Base-by-base conservation (phyloP, 2,888 invertebrate species). In the Troides oblongomaculatus region DNA sequence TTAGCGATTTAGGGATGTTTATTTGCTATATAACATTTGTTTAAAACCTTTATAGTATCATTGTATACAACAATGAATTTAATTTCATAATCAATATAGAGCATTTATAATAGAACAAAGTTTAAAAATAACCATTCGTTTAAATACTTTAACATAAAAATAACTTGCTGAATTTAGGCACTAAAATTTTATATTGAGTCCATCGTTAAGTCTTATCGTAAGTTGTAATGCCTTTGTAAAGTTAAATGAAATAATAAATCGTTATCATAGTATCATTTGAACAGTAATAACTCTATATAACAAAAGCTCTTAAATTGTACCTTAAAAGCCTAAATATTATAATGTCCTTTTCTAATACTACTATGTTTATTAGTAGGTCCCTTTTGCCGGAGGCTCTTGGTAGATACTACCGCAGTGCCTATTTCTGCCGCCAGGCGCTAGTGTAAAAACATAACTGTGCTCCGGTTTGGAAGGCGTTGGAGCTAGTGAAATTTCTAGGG, bases 131-230 rank as follows among this genome's bases (percentile, higher is more conserved):
- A 50, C 12, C 50, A 14, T 50, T 18, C 5, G 18, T 50, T 50
- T 17, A 17, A 50, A 17, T 17, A 50, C 14, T 50, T 50, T 50
- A 50, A 14, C 50, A 17, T 12, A 58, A 61, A 23, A 43, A 62
- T 46, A 10, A 46, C 12, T 62, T 46, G 17, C 39, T 14, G 17
- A 62, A 62, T 50, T 63, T 50, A 36, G 18, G 14, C 56, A 39
- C 4, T 57, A 25, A 36, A 64, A 36, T 57, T 21, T 64, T 56
- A 36, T 25, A 50, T 63, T 64, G 18, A 56, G 36, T 57, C 36
- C 64, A 64, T 56, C 36, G 36, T 36, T 36, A 56, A 18, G n/a
- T 57, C 36, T 39, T 39, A 56, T 64, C 25, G 4, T 50, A 23
- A 21, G 50, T n/a, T 3, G 39, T n/a, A 46, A 43, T 39, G 18